phyloP scores from a whole-genome alignment of 2,888 invertebrate genomes.

The Meiosimyza decipiens region DNA sequence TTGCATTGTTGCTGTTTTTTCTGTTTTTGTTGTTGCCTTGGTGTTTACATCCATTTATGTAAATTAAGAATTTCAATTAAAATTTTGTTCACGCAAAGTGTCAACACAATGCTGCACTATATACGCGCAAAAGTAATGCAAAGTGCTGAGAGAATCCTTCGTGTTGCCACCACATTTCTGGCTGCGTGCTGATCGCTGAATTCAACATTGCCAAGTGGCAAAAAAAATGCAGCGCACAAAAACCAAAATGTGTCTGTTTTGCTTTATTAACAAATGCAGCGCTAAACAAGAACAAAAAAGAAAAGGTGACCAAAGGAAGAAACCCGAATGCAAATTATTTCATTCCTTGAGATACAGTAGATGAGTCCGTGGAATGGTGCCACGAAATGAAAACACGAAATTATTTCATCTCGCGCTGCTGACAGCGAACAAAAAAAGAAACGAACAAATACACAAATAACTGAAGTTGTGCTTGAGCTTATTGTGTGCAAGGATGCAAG shows the following conservation, averaged over 20 bases:
- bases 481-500: conserved; percentile 13
- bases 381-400: conserved; percentile 6
- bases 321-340: conserved; percentile 5
- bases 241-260: conserved; percentile 21
- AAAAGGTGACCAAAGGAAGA: neutral
- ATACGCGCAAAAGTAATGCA: neutral
- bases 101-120: conserved; percentile 22
- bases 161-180: neutral
- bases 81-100: conserved; percentile 31
- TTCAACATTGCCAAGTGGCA: neutral
- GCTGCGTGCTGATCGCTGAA: neutral
- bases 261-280: conserved; percentile 30
- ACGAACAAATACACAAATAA: conserved; percentile 9
- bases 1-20: neutral
- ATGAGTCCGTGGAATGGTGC: neutral
- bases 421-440: conserved; percentile 10
- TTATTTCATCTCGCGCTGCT: conserved; percentile 21
- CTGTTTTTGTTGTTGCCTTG: neutral
- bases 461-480: conserved; percentile 26
- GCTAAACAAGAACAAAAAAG: neutral
- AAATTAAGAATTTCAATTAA: conserved; percentile 37
- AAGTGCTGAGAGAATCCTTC: neutral
- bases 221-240: neutral
- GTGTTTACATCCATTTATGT: conserved; percentile 8
- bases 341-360: conserved; percentile 6